A percentile compares a stretch with the other conserved stretches of the same genome.
Conservation (phyloP, 2,888 invertebrate species). For the Bruchidius siliquastri region DNA sequence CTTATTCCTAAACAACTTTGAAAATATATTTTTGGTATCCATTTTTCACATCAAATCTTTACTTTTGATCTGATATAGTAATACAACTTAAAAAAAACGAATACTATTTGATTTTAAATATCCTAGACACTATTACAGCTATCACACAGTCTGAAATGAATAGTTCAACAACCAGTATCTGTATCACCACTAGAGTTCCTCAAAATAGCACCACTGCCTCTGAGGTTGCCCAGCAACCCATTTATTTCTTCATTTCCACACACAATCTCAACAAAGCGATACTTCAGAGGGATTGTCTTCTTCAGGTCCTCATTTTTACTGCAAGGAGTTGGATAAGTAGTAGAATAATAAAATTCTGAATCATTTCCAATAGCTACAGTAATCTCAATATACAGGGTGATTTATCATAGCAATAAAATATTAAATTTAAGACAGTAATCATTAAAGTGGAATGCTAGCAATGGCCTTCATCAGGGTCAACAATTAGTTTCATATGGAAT, state of each 20-base stretch:
- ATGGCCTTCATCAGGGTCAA: too few species aligned
- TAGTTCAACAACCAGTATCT: not conserved
- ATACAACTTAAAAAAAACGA: not conserved
- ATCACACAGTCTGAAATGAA: not conserved
- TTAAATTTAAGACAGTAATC: too few species aligned
- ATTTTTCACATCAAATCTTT: conserved; percentile 5
- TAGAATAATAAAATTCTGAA: too few species aligned
- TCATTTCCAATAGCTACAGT: too few species aligned
- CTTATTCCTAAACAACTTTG: not conserved
- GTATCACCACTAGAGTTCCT: not conserved
- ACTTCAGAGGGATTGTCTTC: not conserved
- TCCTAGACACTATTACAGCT: not conserved
- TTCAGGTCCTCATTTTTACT: not conserved
- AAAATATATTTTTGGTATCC: conserved; percentile 7
- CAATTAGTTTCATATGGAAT: too few species aligned
- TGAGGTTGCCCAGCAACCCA: not conserved
- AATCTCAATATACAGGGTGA: too few species aligned
- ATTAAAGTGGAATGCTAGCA: too few species aligned
- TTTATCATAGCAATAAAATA: too few species aligned
- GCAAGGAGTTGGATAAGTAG: not conserved
- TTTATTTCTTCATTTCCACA: not conserved
- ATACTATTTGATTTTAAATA: not conserved
- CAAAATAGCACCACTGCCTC: not conserved
- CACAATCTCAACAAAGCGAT: not conserved
- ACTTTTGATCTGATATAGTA: not conserved